Percentiles rank a stretch among this genome's conserved stretches.
These are phyloP conservation scores for Metridium senile DNA, from an alignment of 92 coral and sea anemone species.

Conservation along the genomic window DNA sequence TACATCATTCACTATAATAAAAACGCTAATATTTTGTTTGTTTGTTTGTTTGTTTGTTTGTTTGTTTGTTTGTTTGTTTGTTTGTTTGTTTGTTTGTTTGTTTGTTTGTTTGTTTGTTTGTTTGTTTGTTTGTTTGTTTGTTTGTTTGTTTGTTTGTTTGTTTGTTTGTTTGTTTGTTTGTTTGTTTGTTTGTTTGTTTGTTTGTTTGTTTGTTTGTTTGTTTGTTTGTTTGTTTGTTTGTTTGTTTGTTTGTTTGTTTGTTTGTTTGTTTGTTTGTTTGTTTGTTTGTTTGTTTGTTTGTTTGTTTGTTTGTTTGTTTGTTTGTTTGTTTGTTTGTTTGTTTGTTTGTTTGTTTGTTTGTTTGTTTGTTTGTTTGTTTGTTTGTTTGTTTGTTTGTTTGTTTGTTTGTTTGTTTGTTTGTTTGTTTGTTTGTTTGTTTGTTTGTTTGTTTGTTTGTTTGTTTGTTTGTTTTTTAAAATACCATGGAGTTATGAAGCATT, in stretches of 20 bases:
- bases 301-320: neutral
- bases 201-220: neutral
- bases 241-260: neutral
- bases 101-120: neutral
- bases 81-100: neutral
- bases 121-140: neutral
- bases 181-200: neutral
- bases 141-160: neutral
- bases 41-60: neutral
- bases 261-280: neutral
- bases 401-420: neutral
- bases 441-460: neutral
- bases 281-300: neutral
- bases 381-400: neutral
- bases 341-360: neutral
- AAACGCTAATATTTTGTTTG: too few species aligned
- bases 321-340: neutral
- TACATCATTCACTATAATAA: too few species aligned
- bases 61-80: neutral
- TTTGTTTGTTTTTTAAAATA: neutral
- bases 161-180: neutral
- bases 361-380: neutral
- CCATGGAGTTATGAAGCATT: too few species aligned
- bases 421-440: neutral
- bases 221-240: neutral